Conservation (phyloP, 1,140 invertebrate species). For the Anastrepha ludens region DNA sequence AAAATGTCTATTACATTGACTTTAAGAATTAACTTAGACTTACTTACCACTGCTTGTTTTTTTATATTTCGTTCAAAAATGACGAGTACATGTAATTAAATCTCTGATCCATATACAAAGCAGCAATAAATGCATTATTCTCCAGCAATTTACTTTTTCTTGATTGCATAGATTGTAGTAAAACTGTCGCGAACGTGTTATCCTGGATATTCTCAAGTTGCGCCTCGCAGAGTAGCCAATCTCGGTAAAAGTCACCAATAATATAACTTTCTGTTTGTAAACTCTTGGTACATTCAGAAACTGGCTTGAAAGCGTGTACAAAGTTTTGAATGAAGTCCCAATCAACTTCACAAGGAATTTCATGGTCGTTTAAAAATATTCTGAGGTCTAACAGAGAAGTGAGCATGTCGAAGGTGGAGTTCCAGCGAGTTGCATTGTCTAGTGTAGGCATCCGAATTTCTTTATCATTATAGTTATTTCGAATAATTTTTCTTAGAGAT, state of each 20-base stretch:
- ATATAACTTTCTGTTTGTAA: constrained; percentile 23
- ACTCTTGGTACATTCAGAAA: background rate
- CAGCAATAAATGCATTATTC: constrained; percentile 47
- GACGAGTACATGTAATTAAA: constrained; percentile 38
- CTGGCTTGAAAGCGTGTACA: background rate
- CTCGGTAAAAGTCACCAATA: constrained; percentile 51
- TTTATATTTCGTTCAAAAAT: constrained; percentile 28
- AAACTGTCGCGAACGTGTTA: constrained; percentile 22
- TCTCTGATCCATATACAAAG: constrained; percentile 51
- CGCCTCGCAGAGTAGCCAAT: constrained; percentile 46
- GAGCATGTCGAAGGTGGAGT: constrained; percentile 30
- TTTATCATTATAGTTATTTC: background rate
- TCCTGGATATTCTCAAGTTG: constrained; percentile 11
- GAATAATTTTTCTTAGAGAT: background rate
- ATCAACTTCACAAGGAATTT: background rate
- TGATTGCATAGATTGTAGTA: constrained; percentile 15
- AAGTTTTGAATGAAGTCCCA: constrained; percentile 23
- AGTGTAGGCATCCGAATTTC: background rate
- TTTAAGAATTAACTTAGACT: too few species aligned
- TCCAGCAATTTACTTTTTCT: constrained; percentile 24
- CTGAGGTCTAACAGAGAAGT: background rate
- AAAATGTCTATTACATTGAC: too few species aligned
- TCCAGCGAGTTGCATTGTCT: constrained; percentile 21
- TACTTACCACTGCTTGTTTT: too few species aligned
- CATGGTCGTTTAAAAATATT: background rate